Base-by-base conservation (phyloP, 1,140 invertebrate genomes). In the Liolophura sinensis region DNA sequence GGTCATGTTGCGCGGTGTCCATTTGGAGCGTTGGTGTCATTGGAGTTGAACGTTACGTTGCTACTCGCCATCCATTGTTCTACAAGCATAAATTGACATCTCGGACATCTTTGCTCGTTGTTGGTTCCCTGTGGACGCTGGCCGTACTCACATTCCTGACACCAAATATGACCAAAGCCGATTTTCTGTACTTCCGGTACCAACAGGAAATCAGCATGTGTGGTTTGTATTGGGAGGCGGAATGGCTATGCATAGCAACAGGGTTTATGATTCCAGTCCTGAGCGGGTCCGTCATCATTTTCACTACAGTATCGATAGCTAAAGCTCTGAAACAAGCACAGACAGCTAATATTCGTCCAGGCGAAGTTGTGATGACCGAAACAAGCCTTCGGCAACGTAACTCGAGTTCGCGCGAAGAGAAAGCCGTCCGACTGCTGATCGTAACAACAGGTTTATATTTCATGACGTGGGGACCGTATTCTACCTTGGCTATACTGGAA, bases 1-100 rank as follows among this genome's bases (percentile, higher is more conserved):
- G 73, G 18, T 50, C 59, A 1, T 72, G 70, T 0, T 67, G 64
- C 14, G 67, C 70, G 1, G 72, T 75, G 22, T 75, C 73, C 24
- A 69, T 73, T 47, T 73, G 68, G 67, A 70, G 68, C 59, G 52
- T 75, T 15, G 67, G 68, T 7, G 50, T 71, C 15, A 56, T 75
- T 18, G 71, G 71, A 31, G 59, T 73, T 49, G 73, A 75, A 58
- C 49, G 73, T 18, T 75, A 73, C 58, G 46, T 75, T 18, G 73
- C 73, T 31, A 65, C 73, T 14, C 59, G 67, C 12, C 49, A 69
- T 9, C 68, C 73, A n/a, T 50, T 75, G 18, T 62, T 64, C 20
- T 75, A 72, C 50, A 40, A 40, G 9, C 31, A 40, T 40, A 40
- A 40, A 40, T 9, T 40, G 9, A 40, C 31, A 40, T 3, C 31